Evolutionary conservation across 92 coral and sea anemone species (phyloP).

Genomic region (Epizoanthus stellaris): DNA sequence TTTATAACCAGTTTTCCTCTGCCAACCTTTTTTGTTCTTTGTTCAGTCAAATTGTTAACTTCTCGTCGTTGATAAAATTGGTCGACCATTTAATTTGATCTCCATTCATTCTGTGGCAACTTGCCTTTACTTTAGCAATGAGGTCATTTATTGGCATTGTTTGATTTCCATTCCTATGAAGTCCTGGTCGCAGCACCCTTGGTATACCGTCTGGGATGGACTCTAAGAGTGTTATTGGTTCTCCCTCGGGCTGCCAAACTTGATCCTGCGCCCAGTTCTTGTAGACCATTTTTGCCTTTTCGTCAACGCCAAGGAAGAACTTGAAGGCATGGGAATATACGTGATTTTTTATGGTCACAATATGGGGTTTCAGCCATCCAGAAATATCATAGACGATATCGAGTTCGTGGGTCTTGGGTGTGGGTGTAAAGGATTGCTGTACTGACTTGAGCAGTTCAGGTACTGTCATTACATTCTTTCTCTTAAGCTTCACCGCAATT

Average conservation of each 20-base stretch:
- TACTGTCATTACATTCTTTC: conserved; percentile 24
- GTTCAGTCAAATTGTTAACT: background rate
- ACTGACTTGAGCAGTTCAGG: conserved; percentile 10
- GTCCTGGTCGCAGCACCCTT: conserved; percentile 26
- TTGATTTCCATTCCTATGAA: conserved; percentile 31
- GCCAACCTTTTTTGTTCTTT: no score
- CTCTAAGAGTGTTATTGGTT: background rate
- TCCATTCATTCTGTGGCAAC: conserved; percentile 10
- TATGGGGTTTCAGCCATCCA: conserved; percentile 43
- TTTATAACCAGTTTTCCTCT: no score
- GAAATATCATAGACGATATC: background rate
- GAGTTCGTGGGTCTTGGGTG: conserved; percentile 26
- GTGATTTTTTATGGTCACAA: conserved; percentile 42
- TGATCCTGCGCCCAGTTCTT: conserved; percentile 65
- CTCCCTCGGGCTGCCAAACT: conserved; percentile 32
- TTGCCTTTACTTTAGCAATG: background rate
- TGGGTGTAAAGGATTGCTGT: conserved; percentile 15
- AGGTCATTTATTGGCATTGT: background rate
- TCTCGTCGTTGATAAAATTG: background rate
- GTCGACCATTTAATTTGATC: conserved; percentile 14
- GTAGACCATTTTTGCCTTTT: conserved; percentile 45
- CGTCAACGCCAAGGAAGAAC: conserved; percentile 40
- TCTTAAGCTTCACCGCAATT: conserved; percentile 16
- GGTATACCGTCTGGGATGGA: conserved; percentile 34
- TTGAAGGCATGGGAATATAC: conserved; percentile 7